phyloP scores from a whole-genome alignment of 2,797 vertebrate genomes.

The Centropyge bicolor region DNA sequence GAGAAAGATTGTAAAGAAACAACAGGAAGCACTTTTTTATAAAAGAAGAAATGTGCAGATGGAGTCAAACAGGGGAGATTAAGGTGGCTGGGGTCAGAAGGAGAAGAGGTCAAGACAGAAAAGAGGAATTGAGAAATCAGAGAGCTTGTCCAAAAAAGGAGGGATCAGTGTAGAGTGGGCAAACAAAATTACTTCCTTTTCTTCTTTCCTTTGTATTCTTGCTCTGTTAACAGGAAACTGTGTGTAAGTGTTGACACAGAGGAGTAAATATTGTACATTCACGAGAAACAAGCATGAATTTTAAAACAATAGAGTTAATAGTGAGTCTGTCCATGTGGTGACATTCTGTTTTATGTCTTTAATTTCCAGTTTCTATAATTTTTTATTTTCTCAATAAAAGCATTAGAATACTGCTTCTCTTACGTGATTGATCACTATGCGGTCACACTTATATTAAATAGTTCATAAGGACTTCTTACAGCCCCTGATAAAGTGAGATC shows the following conservation, averaged over 20 bases:
- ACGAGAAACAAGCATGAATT: neutral
- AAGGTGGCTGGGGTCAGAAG: conserved; percentile 25
- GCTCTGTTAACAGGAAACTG: conserved; percentile 42
- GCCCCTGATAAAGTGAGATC: neutral
- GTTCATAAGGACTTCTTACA: neutral
- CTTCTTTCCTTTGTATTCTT: conserved; percentile 34
- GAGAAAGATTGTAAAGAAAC: conserved; percentile 6
- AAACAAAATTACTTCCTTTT: conserved; percentile 52
- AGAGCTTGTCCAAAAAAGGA: conserved; percentile 60
- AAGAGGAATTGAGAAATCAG: conserved; percentile 21
- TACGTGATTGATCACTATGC: neutral
- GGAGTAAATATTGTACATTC: neutral
- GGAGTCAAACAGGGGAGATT: conserved; percentile 27
- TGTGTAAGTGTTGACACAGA: conserved; percentile 7
- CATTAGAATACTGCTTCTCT: neutral
- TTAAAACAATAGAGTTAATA: neutral
- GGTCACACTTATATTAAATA: neutral
- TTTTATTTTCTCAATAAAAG: conserved; percentile 24
- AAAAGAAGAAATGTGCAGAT: conserved; percentile 18
- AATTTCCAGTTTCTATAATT: neutral
- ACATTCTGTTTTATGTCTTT: neutral
- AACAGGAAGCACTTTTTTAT: neutral
- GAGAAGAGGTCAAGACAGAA: conserved; percentile 29
- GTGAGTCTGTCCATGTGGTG: neutral
- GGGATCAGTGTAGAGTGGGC: conserved; percentile 20